Base-by-base conservation (phyloP, 2,797 vertebrate genomes). In the Crenichthys baileyi region DNA sequence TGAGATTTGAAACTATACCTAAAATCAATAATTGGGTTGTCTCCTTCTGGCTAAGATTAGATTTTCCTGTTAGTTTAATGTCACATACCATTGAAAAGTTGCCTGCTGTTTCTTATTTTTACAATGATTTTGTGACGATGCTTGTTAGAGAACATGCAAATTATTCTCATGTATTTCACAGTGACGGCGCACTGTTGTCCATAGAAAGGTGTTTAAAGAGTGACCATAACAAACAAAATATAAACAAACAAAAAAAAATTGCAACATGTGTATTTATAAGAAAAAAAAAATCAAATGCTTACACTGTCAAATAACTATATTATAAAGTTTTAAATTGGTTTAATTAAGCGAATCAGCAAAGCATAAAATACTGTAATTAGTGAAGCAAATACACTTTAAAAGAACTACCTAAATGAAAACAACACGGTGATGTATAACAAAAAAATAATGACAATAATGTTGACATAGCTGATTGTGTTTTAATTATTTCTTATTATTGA, bases 21-120 rank as follows among this genome's bases (percentile, higher is more conserved):
- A 26, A 76, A 83, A 89, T 87, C 72, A 0, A 83, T 81, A 68
- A 29, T 26, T 13, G 65, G 24, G 39, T 18, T 9, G 44, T 61
- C 8, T 24, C 46, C 39, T 58, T 36, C 50, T 77, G 13, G 46
- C 72, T 11, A 39, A 6, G n/a, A 63, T 15, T 80, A 77, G 41
- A 48, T 78, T 61, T 65, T 63, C 48, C 80, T 67, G 39, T 76
- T 76, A 39, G 15, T 60, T 46, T 53, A 65, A 41, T 1, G 11
- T 61, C 5, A 29, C 18, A 50, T 20, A 4, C 55, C 36, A 26
- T 7, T 70, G 12, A 36, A 39, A 70, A 44, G 11, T 16, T 18
- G 26, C 61, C 18, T 65, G 22, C 53, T 4, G 5, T 22, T 75
- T 68, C 24, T n/a, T 68, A 29, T 24, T 46, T 53, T 9, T 70